These are phyloP conservation scores for Clunio marinus DNA, from an alignment of 2,888 invertebrate species.

Conservation along the genomic window DNA sequence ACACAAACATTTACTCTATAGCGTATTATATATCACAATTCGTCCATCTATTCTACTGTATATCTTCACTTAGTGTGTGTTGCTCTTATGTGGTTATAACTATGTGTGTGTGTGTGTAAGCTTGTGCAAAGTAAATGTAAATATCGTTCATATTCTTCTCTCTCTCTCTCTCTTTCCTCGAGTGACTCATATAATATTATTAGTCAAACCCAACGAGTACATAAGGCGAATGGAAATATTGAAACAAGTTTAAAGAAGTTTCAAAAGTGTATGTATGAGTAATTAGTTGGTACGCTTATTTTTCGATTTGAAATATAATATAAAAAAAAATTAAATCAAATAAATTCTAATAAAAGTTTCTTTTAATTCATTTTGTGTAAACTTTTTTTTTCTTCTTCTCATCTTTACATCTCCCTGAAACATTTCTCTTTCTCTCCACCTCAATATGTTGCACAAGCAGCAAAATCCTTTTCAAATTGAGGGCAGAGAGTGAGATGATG, in stretches of 20 bases:
- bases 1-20: not conserved
- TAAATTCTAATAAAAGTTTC: not conserved
- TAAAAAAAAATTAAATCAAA: not conserved
- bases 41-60: not conserved
- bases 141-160: not conserved
- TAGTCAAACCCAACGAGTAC: slow-evolving; percentile 13
- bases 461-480: slow-evolving; percentile 20
- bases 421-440: too few species aligned
- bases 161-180: not conserved
- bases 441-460: not conserved
- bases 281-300: slow-evolving; percentile 26
- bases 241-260: slow-evolving; percentile 32
- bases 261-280: slow-evolving; percentile 26
- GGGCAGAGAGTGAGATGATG: slow-evolving; percentile 9
- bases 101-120: not conserved
- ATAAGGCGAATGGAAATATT: slow-evolving; percentile 15
- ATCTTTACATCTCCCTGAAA: not conserved
- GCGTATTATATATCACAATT: not conserved
- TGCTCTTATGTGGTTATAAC: not conserved
- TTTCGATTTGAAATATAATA: not conserved
- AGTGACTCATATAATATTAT: slow-evolving; percentile 26
- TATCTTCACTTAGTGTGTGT: not conserved
- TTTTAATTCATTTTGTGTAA: not conserved
- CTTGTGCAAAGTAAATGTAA: not conserved
- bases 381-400: not conserved